These are phyloP conservation scores for Aptenodytes patagonicus DNA, from an alignment of 2,113 vertebrate genomes.

Conservation along the genomic window DNA sequence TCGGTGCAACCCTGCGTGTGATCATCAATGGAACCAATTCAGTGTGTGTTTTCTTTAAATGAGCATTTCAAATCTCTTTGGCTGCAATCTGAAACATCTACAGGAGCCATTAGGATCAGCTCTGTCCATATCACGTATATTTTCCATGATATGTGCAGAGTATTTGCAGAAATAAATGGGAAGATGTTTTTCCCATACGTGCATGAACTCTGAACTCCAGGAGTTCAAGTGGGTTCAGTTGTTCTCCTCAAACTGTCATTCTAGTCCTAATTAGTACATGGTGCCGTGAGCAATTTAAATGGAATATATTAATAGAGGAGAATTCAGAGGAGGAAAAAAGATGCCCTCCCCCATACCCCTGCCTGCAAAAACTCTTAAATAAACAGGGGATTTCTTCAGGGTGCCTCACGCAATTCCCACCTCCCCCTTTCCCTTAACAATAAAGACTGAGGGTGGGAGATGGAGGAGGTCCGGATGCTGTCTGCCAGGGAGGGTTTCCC, in stretches of 20 bases:
- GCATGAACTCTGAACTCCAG: constrained; percentile 39
- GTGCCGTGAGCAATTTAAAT: constrained; percentile 69
- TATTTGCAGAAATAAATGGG: constrained; percentile 65
- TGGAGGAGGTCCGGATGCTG: constrained; percentile 13
- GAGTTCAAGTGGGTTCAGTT: constrained; percentile 45
- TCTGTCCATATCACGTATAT: constrained; percentile 38
- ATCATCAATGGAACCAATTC: not conserved
- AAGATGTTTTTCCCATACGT: constrained; percentile 51
- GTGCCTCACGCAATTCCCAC: constrained; percentile 52
- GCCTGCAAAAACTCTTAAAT: constrained; percentile 60
- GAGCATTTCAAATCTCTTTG: constrained; percentile 1
- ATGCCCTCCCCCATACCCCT: constrained; percentile 14
- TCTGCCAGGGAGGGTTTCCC: constrained; percentile 52
- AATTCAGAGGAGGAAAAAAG: constrained; percentile 56
- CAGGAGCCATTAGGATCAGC: not conserved
- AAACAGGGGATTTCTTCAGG: constrained; percentile 64
- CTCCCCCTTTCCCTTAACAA: constrained; percentile 54
- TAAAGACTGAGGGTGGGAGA: constrained; percentile 56
- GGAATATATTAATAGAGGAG: constrained; percentile 70
- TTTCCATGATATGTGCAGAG: not conserved
- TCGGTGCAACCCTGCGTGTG: not conserved
- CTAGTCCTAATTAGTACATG: constrained; percentile 48
- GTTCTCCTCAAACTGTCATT: constrained; percentile 40
- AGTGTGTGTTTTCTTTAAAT: not conserved
- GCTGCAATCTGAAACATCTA: not conserved